Conservation (phyloP, 2,797 vertebrate species). For the Urosaurus nigricauda region DNA sequence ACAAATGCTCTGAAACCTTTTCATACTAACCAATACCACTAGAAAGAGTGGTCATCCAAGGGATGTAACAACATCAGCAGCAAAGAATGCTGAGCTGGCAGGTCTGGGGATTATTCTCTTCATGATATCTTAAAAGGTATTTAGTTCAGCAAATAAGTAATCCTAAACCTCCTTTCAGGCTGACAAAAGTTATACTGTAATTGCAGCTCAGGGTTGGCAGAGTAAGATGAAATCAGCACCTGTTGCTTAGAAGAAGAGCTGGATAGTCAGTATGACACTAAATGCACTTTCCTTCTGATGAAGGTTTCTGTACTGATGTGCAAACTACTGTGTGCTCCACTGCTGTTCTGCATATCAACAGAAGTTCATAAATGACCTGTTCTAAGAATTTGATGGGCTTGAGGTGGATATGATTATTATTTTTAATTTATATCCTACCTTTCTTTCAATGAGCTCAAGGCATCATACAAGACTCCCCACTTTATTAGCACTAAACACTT, state of each 20-base stretch:
- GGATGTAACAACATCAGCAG: not conserved
- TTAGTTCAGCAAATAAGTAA: not conserved
- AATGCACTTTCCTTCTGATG: not conserved
- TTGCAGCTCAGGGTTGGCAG: not conserved
- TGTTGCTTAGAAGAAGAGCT: not conserved
- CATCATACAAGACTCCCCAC: not conserved
- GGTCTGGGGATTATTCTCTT: not conserved
- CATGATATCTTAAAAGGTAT: not conserved
- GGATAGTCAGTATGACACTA: not conserved
- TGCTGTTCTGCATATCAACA: not conserved
- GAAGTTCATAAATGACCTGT: not conserved
- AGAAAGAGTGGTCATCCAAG: not conserved
- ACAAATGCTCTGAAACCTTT: not conserved
- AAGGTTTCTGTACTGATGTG: not conserved
- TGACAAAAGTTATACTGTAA: not conserved
- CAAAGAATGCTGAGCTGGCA: not conserved
- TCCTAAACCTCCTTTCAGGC: not conserved
- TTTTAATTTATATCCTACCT: not conserved
- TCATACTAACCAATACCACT: not conserved
- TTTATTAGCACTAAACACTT: not conserved
- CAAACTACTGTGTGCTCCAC: not conserved
- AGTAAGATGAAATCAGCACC: not conserved
- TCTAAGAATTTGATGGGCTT: not conserved
- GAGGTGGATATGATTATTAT: not conserved
- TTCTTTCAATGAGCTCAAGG: not conserved